A percentile compares a stretch with the other conserved stretches of the same genome.
Conservation (phyloP, 2,888 invertebrate species). For the Neria commutata region DNA sequence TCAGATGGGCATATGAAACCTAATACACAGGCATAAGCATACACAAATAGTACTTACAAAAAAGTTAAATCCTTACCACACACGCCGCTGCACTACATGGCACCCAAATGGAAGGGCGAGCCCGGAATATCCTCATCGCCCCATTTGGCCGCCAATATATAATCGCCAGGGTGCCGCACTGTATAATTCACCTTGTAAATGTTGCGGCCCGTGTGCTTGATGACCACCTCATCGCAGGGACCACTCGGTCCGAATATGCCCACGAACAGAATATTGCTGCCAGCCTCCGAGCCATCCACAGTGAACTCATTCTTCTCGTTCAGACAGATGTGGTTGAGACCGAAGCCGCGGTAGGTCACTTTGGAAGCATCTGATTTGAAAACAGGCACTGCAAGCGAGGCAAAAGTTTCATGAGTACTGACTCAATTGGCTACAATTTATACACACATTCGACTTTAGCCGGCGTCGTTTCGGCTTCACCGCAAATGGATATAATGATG, state of each 20-base stretch:
- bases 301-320: constrained; percentile 57
- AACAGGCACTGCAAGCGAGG: constrained; percentile 42
- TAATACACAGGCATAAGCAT: background rate
- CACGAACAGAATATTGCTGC: constrained; percentile 92
- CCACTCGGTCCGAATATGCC: constrained; percentile 96
- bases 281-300: constrained; percentile 63
- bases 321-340: constrained; percentile 48
- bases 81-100: constrained; percentile 40
- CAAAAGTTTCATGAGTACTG: constrained; percentile 1
- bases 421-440: constrained; percentile 13
- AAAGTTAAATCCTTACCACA: constrained; percentile 4
- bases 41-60: background rate
- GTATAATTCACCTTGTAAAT: constrained; percentile 90
- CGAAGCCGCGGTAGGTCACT: constrained; percentile 51
- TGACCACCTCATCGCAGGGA: constrained; percentile 92
- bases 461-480: constrained; percentile 29
- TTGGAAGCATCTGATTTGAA: constrained; percentile 54
- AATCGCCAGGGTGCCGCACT: constrained; percentile 89
- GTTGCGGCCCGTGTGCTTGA: constrained; percentile 89
- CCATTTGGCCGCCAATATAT: constrained; percentile 93
- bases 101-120: constrained; percentile 72
- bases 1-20: too few relatives aligned
- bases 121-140: constrained; percentile 97
- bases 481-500: constrained; percentile 54
- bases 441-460: constrained; percentile 31